These are phyloP conservation scores for Numenius arquata DNA, from an alignment of 2,113 vertebrate species.

Conservation along the genomic window DNA sequence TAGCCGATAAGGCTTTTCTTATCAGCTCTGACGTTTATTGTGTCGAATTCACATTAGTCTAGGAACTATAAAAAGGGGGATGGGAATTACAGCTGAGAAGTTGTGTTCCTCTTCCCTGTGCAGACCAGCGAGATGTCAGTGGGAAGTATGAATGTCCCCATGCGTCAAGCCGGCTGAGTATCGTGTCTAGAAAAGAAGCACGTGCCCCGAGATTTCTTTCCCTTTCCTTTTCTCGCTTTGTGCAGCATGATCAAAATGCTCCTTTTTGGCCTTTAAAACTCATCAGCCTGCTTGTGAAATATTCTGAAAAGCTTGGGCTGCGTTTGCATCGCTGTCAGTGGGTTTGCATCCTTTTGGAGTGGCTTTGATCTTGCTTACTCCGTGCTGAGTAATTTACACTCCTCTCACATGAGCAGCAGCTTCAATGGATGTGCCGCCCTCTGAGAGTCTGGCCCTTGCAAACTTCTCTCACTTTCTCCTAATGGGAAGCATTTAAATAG, in stretches of 20 bases:
- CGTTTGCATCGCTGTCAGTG: neutral
- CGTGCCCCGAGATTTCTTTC: neutral
- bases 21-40: conserved; percentile 13
- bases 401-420: conserved; percentile 14
- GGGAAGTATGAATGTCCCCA: neutral
- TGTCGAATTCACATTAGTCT: conserved; percentile 2
- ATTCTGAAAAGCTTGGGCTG: neutral
- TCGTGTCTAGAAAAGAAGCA: neutral
- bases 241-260: neutral
- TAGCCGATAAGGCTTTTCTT: neutral
- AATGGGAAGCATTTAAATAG: neutral
- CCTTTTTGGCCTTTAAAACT: conserved; percentile 14
- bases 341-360: neutral
- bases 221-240: neutral
- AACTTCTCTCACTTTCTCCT: neutral
- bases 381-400: conserved; percentile 9
- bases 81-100: neutral
- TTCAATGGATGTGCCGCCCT: neutral
- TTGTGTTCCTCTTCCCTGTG: neutral
- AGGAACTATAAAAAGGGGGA: neutral
- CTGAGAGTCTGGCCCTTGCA: conserved; percentile 2
- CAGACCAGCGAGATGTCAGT: neutral
- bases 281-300: neutral
- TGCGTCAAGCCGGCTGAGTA: fast-evolving
- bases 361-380: conserved; percentile 31